A percentile compares a stretch with the other conserved stretches of the same genome.
These are phyloP conservation scores for Thysanoteuthis rhombus DNA, from an alignment of 2,888 invertebrate genomes.

Conservation along the genomic window DNA sequence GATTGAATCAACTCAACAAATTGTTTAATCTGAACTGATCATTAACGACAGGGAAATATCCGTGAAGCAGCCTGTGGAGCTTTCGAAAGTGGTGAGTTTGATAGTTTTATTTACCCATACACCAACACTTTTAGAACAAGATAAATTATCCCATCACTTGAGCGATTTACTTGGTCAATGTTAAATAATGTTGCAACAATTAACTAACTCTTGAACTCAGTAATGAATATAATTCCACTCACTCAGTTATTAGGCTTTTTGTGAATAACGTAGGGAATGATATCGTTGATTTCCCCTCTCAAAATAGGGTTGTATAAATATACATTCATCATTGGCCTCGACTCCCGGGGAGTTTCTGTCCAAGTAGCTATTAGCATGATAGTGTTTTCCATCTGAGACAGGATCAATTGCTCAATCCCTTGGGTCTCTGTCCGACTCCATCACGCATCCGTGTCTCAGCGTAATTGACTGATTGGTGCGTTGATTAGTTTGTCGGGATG, in stretches of 20 bases:
- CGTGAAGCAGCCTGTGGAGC: too few relatives aligned
- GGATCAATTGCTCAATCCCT: not conserved
- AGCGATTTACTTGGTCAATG: too few relatives aligned
- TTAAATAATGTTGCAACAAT: too few relatives aligned
- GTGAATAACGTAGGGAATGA: not conserved
- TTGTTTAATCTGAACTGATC: too few relatives aligned
- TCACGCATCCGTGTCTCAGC: not conserved
- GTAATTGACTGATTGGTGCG: not conserved
- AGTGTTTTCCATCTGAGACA: not conserved
- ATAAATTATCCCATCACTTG: too few relatives aligned
- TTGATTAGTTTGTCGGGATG: not conserved
- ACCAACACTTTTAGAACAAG: too few relatives aligned
- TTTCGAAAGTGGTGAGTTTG: too few relatives aligned
- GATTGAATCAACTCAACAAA: too few relatives aligned
- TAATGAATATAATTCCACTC: not conserved
- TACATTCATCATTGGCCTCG: not conserved
- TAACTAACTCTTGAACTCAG: too few relatives aligned
- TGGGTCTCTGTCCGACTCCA: not conserved
- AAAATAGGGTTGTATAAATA: not conserved
- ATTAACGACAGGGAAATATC: too few relatives aligned
- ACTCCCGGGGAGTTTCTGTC: not conserved
- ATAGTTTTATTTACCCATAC: too few relatives aligned
- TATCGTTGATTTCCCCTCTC: not conserved
- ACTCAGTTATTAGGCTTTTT: not conserved
- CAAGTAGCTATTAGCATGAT: not conserved